These are phyloP conservation scores for Engraulis encrasicolus DNA, from an alignment of 2,113 vertebrate genomes.

Conservation along the genomic window DNA sequence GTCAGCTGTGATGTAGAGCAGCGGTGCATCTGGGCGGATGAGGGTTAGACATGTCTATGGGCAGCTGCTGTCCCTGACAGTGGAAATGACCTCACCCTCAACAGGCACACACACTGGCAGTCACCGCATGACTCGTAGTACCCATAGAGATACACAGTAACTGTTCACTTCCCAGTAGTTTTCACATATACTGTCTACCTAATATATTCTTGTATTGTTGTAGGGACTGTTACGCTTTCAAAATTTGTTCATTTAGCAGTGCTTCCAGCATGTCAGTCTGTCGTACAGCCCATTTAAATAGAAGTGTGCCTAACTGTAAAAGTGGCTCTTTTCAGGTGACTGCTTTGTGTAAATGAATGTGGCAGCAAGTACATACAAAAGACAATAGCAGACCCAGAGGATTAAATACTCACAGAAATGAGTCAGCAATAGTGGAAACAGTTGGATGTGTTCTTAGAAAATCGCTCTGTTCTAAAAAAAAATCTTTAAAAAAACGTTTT, in stretches of 20 bases:
- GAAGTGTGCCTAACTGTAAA: not conserved
- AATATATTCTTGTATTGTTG: no score
- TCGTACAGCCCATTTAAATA: not conserved
- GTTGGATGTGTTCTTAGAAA: no score
- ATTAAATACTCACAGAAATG: no score
- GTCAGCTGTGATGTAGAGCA: slow-evolving; percentile 2
- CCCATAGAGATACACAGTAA: no score
- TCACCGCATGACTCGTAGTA: not conserved
- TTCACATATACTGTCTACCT: no score
- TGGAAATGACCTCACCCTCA: not conserved
- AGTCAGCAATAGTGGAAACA: no score
- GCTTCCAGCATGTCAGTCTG: not conserved
- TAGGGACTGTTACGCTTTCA: no score
- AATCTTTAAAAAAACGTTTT: no score
- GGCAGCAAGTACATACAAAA: not conserved
- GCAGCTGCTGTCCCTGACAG: not conserved
- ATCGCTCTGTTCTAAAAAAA: no score
- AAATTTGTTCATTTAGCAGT: no score
- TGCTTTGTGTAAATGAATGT: not conserved
- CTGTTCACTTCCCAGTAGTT: no score
- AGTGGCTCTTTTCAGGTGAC: not conserved
- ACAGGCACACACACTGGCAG: not conserved
- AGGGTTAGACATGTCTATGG: not conserved
- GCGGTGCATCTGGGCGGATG: not conserved
- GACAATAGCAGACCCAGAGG: not conserved